phyloP scores from a whole-genome alignment of 2,113 vertebrate genomes.

The Microcebus murinus region DNA sequence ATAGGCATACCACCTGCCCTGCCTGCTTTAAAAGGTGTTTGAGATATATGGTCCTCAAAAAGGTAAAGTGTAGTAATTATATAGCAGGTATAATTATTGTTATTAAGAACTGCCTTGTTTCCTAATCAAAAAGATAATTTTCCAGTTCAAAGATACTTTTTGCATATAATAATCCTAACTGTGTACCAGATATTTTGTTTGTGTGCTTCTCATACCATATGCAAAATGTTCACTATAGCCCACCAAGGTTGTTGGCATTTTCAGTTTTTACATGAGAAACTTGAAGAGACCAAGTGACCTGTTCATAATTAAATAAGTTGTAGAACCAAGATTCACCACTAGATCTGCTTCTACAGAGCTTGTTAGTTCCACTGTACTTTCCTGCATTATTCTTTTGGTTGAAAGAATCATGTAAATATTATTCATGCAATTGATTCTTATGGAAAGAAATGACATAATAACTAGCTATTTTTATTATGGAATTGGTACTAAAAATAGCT shows the following conservation, averaged over 20 bases:
- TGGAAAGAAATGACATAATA: not conserved
- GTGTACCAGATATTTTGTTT: not conserved
- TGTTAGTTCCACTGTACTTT: not conserved
- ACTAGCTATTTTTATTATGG: not conserved
- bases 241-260: not conserved
- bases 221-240: not conserved
- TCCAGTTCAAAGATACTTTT: not conserved
- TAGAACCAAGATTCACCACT: too few species aligned
- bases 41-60: not conserved
- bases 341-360: not conserved
- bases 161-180: not conserved
- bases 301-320: not conserved
- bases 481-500: not conserved
- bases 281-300: not conserved
- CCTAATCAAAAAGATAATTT: not conserved
- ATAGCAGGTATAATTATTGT: not conserved
- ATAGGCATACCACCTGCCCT: not conserved
- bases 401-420: not conserved
- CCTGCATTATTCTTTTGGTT: not conserved
- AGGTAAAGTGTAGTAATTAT: not conserved
- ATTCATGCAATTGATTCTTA: not conserved
- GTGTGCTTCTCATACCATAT: not conserved
- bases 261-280: not conserved
- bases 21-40: not conserved
- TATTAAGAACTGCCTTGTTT: not conserved